phyloP scores from a whole-genome alignment of 2,888 invertebrate genomes.

The Lasioglossum malachurum region DNA sequence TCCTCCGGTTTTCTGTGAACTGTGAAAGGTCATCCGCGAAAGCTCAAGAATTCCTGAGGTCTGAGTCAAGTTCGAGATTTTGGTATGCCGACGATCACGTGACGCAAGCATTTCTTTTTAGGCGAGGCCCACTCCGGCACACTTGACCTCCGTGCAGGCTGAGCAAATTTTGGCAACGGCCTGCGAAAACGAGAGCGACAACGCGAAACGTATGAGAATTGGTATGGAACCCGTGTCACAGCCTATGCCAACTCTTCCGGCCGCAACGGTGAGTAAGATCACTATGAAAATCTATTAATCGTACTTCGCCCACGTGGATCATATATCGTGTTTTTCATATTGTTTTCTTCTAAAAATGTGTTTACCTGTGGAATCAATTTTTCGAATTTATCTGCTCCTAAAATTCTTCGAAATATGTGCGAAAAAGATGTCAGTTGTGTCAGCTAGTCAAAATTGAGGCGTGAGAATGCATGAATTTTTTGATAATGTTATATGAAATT shows the following conservation, averaged over 20 bases:
- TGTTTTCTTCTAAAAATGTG: background rate
- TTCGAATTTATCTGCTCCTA: background rate
- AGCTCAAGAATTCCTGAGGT: slow-evolving; percentile 41
- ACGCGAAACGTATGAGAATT: slow-evolving; percentile 98
- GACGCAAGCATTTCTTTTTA: slow-evolving; percentile 83
- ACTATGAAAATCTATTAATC: slow-evolving; percentile 35
- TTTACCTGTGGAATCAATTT: background rate
- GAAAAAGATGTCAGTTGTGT: background rate
- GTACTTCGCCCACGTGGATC: background rate
- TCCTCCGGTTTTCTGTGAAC: background rate
- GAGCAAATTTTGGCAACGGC: slow-evolving; percentile 98
- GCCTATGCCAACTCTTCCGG: slow-evolving; percentile 92
- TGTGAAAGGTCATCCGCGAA: slow-evolving; percentile 18
- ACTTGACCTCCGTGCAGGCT: slow-evolving; percentile 98
- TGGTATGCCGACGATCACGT: slow-evolving; percentile 59
- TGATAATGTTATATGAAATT: background rate
- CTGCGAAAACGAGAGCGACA: slow-evolving; percentile 98
- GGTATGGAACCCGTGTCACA: slow-evolving; percentile 97
- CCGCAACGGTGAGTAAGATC: slow-evolving; percentile 86
- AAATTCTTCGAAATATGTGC: background rate
- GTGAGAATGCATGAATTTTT: background rate
- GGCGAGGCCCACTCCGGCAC: slow-evolving; percentile 97
- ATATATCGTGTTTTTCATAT: background rate
- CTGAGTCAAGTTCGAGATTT: slow-evolving; percentile 60
- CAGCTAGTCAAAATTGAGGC: background rate